A percentile compares a stretch with the other conserved stretches of the same genome.
Evolutionary conservation across 2,888 invertebrate genomes (phyloP).

Genomic region (Colostygia pectinataria): DNA sequence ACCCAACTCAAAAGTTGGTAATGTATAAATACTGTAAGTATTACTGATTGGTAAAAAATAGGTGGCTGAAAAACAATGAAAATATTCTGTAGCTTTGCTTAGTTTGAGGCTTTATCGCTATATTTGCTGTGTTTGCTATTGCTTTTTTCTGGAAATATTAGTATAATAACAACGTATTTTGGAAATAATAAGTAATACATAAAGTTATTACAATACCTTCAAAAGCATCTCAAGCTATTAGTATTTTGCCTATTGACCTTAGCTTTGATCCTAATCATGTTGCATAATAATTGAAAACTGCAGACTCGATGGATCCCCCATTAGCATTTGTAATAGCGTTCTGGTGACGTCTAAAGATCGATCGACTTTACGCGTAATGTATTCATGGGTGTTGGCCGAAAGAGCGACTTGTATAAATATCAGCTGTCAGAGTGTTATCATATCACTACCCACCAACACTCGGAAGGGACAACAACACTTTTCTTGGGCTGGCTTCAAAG

Average conservation of each 20-base stretch:
- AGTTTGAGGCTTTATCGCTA: no score
- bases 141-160: no score
- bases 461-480: constrained; percentile 71
- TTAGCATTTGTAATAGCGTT: constrained; percentile 43
- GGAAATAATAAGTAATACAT: no score
- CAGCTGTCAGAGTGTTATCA: constrained; percentile 58
- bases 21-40: no score
- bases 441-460: constrained; percentile 68
- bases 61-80: no score
- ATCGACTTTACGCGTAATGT: constrained; percentile 54
- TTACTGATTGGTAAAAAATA: no score
- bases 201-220: no score
- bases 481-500: constrained; percentile 67
- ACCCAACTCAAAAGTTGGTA: no score
- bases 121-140: no score
- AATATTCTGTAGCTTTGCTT: no score
- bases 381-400: constrained; percentile 64
- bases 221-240: no score
- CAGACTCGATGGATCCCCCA: constrained; percentile 36
- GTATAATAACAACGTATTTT: no score
- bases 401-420: constrained; percentile 76
- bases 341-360: constrained; percentile 48
- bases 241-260: background rate
- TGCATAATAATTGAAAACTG: constrained; percentile 44
- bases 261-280: constrained; percentile 24